These are phyloP conservation scores for Agrypnus murinus DNA, from an alignment of 2,888 invertebrate genomes.

Conservation along the genomic window DNA sequence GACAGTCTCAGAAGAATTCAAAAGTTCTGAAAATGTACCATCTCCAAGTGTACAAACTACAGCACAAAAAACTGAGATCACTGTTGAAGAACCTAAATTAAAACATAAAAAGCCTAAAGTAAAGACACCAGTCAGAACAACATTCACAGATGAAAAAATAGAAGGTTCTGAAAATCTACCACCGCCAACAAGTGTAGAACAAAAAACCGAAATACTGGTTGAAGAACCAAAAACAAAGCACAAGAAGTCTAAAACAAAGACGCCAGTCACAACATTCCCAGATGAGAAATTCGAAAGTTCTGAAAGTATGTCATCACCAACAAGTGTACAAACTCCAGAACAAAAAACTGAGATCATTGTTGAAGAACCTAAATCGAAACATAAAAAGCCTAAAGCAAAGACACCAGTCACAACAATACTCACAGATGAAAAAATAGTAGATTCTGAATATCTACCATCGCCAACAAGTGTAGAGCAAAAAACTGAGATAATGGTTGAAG, in stretches of 20 bases:
- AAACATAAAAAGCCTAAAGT: constrained; percentile 13
- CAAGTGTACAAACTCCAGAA: too few species aligned
- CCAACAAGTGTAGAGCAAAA: too few species aligned
- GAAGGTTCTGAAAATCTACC: too few species aligned
- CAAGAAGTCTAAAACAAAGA: background rate
- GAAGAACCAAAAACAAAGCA: constrained; percentile 7
- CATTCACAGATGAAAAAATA: background rate
- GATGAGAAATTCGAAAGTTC: too few species aligned
- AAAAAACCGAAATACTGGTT: background rate
- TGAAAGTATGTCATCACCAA: too few species aligned
- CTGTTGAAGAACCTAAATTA: constrained; percentile 10
- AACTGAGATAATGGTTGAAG: constrained; percentile 1
- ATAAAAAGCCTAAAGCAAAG: constrained; percentile 3
- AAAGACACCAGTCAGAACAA: background rate
- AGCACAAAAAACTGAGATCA: constrained; percentile 6
- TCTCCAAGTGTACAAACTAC: too few species aligned
- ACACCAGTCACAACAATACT: background rate
- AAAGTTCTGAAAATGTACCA: too few species aligned
- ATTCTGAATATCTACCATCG: too few species aligned
- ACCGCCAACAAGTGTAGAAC: too few species aligned
- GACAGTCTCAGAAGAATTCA: background rate
- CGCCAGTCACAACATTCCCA: background rate
- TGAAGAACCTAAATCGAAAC: constrained; percentile 13
- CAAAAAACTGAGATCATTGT: background rate
- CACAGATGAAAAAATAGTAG: too few species aligned